phyloP scores from a whole-genome alignment of 1,140 invertebrate species.

The Neocloeon triangulifer region DNA sequence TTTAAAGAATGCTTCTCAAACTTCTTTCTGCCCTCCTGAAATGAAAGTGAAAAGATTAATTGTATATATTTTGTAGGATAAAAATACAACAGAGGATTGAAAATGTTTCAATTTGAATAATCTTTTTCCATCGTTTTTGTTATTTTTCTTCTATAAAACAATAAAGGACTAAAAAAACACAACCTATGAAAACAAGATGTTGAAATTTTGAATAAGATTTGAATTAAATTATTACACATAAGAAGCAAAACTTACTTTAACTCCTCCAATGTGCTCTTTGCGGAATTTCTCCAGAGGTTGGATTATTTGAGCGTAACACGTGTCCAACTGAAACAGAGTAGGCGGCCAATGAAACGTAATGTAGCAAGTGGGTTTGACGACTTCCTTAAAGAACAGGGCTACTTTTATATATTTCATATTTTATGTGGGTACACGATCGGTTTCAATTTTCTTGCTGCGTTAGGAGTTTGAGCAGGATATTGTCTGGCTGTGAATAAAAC shows the following conservation, averaged over 20 bases:
- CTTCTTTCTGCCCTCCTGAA: slow-evolving; percentile 84
- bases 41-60: too few species aligned
- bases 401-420: too few species aligned
- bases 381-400: too few species aligned
- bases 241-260: slow-evolving; percentile 38
- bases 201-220: too few species aligned
- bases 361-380: too few species aligned
- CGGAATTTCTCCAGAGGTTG: slow-evolving; percentile 78
- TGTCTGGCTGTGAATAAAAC: too few species aligned
- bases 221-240: not conserved
- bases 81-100: not conserved
- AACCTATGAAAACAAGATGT: not conserved
- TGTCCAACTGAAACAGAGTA: slow-evolving; percentile 54
- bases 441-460: too few species aligned
- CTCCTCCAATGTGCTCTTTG: slow-evolving; percentile 82
- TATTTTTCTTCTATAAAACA: too few species aligned
- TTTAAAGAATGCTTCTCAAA: slow-evolving; percentile 95
- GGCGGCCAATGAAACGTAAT: too few species aligned
- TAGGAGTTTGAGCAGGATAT: too few species aligned
- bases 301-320: slow-evolving; percentile 77
- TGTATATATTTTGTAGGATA: not conserved
- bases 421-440: too few species aligned
- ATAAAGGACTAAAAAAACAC: not conserved
- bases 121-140: not conserved
- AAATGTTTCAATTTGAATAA: not conserved